These are phyloP conservation scores for Meleagris gallopavo DNA, from an alignment of 2,113 vertebrate genomes.

Conservation along the genomic window DNA sequence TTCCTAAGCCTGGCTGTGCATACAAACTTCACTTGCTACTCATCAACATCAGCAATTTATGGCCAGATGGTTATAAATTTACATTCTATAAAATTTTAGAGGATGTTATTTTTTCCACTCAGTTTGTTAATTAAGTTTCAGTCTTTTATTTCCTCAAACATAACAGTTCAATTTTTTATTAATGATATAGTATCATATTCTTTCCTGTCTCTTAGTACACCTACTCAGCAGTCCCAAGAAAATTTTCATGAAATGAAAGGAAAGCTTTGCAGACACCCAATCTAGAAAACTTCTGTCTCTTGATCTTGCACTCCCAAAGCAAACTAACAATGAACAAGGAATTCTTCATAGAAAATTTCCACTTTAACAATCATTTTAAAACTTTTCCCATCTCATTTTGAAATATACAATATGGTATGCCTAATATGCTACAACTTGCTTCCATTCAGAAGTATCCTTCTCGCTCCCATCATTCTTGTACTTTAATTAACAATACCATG, in stretches of 20 bases:
- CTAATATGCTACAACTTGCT: conserved; percentile 30
- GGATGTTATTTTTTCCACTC: conserved; percentile 86
- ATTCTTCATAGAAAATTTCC: conserved; percentile 19
- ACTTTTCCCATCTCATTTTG: conserved; percentile 22
- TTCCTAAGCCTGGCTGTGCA: conserved; percentile 83
- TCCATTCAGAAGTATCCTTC: conserved; percentile 29
- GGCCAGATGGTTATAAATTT: conserved; percentile 93
- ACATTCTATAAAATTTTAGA: conserved; percentile 87
- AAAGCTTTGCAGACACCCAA: conserved; percentile 44
- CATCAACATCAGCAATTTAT: conserved; percentile 90
- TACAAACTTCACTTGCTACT: conserved; percentile 84
- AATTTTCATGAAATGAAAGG: conserved; percentile 71
- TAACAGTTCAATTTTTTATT: conserved; percentile 78
- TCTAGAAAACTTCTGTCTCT: conserved; percentile 30
- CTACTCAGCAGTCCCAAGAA: conserved; percentile 65
- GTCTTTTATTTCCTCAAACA: conserved; percentile 82
- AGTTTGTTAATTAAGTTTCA: conserved; percentile 86
- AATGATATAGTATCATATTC: conserved; percentile 78
- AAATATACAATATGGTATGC: background rate
- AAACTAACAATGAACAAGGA: conserved; percentile 37
- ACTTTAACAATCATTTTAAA: conserved; percentile 45
- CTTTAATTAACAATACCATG: conserved; percentile 67
- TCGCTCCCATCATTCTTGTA: conserved; percentile 46
- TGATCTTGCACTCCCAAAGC: conserved; percentile 17
- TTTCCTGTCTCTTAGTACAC: conserved; percentile 74